Evolutionary conservation across 2,888 invertebrate species (phyloP).

Genomic region (Cryptosula pallasiana): DNA sequence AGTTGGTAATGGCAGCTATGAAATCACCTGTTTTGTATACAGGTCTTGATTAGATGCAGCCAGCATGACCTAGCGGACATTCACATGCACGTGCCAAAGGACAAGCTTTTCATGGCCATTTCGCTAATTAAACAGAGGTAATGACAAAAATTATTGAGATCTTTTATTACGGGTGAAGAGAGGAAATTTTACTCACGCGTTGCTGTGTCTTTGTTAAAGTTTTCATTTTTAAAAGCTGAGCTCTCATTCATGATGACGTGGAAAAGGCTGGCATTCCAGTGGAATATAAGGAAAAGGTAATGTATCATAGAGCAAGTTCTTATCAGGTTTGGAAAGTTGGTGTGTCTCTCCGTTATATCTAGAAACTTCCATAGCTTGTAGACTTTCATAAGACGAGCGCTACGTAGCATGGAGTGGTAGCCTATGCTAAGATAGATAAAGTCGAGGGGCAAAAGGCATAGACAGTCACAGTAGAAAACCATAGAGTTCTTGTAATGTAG

Average conservation of each 20-base stretch:
- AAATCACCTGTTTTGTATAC: too few species aligned
- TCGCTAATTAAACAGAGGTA: too few species aligned
- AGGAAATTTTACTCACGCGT: neutral
- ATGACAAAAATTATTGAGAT: too few species aligned
- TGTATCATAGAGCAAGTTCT: slow-evolving; percentile 59
- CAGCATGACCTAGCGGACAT: too few species aligned
- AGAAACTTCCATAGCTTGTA: slow-evolving; percentile 98
- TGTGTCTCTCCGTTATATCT: slow-evolving; percentile 95
- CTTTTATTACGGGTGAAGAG: too few species aligned
- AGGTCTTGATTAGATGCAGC: too few species aligned
- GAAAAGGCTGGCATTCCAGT: slow-evolving; percentile 99
- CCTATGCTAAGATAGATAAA: slow-evolving; percentile 96
- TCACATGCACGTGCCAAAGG: too few species aligned
- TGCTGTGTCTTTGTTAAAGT: neutral
- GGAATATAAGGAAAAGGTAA: slow-evolving; percentile 95
- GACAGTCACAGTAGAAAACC: slow-evolving; percentile 95
- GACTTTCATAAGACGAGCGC: slow-evolving; percentile 92
- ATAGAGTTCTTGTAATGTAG: slow-evolving; percentile 97
- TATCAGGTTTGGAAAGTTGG: slow-evolving; percentile 93
- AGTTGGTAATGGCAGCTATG: too few species aligned
- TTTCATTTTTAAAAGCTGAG: neutral
- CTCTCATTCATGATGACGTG: slow-evolving; percentile 62
- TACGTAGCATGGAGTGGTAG: slow-evolving; percentile 84
- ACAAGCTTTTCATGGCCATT: too few species aligned
- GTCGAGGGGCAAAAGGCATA: slow-evolving; percentile 94